Evolutionary conservation across 2,888 invertebrate genomes (phyloP).

Genomic region (Nephrotoma flavescens): DNA sequence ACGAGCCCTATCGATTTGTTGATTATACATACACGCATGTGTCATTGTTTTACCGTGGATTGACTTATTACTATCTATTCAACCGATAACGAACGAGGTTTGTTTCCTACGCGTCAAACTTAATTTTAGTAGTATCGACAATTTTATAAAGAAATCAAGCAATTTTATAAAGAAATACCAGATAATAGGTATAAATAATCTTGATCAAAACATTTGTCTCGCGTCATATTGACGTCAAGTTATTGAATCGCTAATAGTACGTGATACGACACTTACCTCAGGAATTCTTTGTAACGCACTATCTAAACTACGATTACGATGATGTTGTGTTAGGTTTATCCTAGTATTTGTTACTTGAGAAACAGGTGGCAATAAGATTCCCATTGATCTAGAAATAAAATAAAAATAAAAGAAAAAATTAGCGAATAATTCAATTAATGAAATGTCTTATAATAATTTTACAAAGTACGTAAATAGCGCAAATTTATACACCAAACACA

Average conservation of each 20-base stretch:
- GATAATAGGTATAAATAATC: background rate
- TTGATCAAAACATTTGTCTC: background rate
- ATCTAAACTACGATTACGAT: constrained; percentile 79
- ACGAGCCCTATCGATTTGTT: background rate
- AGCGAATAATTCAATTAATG: background rate
- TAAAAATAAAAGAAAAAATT: background rate
- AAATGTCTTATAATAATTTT: background rate
- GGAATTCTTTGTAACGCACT: constrained; percentile 81
- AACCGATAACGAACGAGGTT: background rate
- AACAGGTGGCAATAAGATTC: constrained; percentile 31
- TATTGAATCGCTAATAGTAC: background rate
- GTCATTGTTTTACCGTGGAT: background rate
- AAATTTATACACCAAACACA: background rate
- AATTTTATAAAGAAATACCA: background rate
- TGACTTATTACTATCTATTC: background rate
- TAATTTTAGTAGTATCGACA: background rate
- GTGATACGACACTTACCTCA: constrained; percentile 38
- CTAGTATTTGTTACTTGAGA: constrained; percentile 33
- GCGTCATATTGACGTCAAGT: background rate
- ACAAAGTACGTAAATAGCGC: background rate
- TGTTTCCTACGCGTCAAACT: background rate
- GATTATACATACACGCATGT: background rate
- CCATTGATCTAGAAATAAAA: constrained; percentile 28
- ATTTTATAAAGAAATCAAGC: background rate
- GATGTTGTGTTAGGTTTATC: constrained; percentile 47